Conservation (phyloP, 2,797 vertebrate genomes). For the Enteromius unitaeniatus region DNA sequence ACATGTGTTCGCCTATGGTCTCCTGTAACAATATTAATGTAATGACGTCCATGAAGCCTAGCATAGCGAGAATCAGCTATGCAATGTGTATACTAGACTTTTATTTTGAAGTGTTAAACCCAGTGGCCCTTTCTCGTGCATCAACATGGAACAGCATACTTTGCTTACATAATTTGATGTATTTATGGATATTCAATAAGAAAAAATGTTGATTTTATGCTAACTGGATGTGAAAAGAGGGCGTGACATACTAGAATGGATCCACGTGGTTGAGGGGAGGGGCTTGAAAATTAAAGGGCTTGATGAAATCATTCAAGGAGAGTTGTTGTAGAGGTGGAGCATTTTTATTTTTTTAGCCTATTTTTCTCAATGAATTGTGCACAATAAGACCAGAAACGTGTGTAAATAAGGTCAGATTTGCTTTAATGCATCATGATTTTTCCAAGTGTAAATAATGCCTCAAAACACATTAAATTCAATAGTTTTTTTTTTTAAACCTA, state of each 20-base stretch:
- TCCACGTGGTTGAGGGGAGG: neutral
- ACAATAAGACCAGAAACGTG: neutral
- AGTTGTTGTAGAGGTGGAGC: neutral
- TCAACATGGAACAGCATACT: neutral
- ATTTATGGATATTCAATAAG: conserved; percentile 4
- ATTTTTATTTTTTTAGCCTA: neutral
- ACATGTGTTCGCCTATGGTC: conserved; percentile 66
- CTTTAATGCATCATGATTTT: neutral
- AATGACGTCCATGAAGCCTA: conserved; percentile 67
- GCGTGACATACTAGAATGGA: neutral
- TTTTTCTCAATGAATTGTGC: neutral
- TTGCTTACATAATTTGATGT: neutral
- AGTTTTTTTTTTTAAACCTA: neutral
- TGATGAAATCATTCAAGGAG: neutral
- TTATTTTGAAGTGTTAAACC: conserved; percentile 67
- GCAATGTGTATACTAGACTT: conserved; percentile 71
- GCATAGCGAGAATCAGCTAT: conserved; percentile 71
- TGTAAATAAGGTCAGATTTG: neutral
- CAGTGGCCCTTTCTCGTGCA: conserved; percentile 59
- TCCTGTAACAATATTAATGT: conserved; percentile 62
- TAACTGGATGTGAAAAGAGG: neutral
- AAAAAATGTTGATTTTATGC: neutral
- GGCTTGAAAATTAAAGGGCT: neutral
- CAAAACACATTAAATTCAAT: conserved; percentile 18
- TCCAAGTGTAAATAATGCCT: conserved; percentile 1